Evolutionary conservation across 2,888 invertebrate genomes (phyloP).

Genomic region (Drosophila mettleri): DNA sequence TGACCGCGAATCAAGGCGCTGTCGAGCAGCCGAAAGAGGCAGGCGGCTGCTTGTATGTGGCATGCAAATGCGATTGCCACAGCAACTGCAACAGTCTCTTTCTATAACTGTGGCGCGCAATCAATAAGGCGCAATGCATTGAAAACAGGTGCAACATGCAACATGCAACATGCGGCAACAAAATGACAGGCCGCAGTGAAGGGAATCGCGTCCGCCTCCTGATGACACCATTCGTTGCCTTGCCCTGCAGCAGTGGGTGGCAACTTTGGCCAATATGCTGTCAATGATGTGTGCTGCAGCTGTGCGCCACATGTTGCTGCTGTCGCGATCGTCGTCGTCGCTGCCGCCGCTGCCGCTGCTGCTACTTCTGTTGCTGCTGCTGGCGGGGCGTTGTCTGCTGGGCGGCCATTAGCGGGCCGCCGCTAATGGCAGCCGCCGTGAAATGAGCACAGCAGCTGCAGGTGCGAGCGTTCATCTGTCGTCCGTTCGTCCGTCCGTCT

Average conservation of each 20-base stretch:
- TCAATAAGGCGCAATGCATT: constrained; percentile 71
- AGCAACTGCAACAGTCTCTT: constrained; percentile 19
- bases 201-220: constrained; percentile 59
- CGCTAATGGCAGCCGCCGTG: constrained; percentile 65
- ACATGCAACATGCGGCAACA: constrained; percentile 33
- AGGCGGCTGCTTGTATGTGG: constrained; percentile 31
- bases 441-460: constrained; percentile 78
- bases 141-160: constrained; percentile 72
- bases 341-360: constrained; percentile 64
- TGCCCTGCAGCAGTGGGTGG: constrained; percentile 75
- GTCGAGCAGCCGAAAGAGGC: constrained; percentile 16
- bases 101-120: constrained; percentile 55
- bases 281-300: constrained; percentile 78
- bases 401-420: constrained; percentile 62
- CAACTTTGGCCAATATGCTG: constrained; percentile 72
- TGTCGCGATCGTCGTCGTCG: too few species aligned
- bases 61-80: constrained; percentile 64
- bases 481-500: constrained; percentile 4
- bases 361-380: constrained; percentile 45
- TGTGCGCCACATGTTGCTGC: constrained; percentile 78
- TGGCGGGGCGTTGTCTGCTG: constrained; percentile 59
- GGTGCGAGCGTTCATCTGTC: constrained; percentile 52
- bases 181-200: constrained; percentile 63
- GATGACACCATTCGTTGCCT: constrained; percentile 68
- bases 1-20: constrained; percentile 59